Base-by-base conservation (phyloP, 2,797 vertebrate species). In the Pipistrellus pipistrellus region DNA sequence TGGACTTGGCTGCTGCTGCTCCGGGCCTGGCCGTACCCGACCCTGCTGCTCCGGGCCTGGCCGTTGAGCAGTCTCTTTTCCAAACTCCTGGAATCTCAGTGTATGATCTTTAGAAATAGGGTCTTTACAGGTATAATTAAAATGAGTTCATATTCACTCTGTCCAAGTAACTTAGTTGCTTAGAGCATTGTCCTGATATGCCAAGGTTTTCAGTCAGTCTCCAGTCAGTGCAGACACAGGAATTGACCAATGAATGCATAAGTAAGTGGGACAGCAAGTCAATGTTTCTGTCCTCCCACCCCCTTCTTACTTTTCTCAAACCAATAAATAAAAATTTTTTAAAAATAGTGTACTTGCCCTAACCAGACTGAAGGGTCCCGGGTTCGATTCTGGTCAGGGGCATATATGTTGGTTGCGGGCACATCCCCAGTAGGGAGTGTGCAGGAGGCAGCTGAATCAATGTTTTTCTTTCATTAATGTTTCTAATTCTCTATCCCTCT, bases 81-180 rank as follows among this genome's bases (percentile, higher is more conserved):
- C 71, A 80, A 55, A 89, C 32, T 72, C 14, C 62, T 30, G 4
- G 30, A 81, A 71, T 46, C 18, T 76, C 35, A 69, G 14, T 2
- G 2, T 73, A 25, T 95, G 41, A 53, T 51, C 44, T 93, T 90
- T 90, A 85, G 81, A 72, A 85, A 64, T 72, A 78, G 46, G 35
- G 35, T 73, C 46, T 66, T 94, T 30, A 25, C 41, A 15, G 20
- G 23, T 87, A 27, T 71, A 83, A 77, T 77, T 71, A 80, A 69
- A 20, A 48, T 87, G 8, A 69, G 25, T 17, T 84, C 75, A 71
- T 90, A n/a, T 20, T 94, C 10, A 2, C 59, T 13, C 59, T 64
- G 13, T 30, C 59, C 13, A 13, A 30, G 59, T 64, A 64, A 27
- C 27, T 64, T 13, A n/a, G 59, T 64, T 64, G 59, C 59, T 64